phyloP scores from a whole-genome alignment of 2,888 invertebrate species.

The Empis livida region DNA sequence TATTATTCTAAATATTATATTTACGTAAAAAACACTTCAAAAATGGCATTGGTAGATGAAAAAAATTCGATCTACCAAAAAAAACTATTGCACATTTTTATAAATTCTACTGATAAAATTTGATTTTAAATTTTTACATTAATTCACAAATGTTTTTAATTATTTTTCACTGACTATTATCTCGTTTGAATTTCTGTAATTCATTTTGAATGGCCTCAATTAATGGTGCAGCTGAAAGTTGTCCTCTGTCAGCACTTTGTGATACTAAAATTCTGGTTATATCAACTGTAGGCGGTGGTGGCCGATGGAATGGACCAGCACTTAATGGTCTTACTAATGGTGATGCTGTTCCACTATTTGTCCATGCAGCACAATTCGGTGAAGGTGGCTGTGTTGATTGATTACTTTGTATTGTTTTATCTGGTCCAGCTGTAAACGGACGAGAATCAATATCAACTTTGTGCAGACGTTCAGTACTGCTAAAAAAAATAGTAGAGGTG shows the following conservation, averaged over 20 bases:
- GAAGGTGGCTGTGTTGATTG: conserved; percentile 34
- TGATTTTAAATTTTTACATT: too few species aligned
- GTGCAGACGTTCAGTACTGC: conserved; percentile 18
- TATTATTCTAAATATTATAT: too few species aligned
- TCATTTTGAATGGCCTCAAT: conserved; percentile 77
- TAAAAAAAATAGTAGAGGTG: not conserved
- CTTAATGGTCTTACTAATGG: conserved; percentile 46
- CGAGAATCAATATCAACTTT: conserved; percentile 22
- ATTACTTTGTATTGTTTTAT: conserved; percentile 25
- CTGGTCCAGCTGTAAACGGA: conserved; percentile 32
- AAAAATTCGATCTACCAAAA: too few species aligned
- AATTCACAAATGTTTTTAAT: not conserved
- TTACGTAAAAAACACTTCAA: too few species aligned
- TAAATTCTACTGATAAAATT: too few species aligned
- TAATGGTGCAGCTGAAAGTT: conserved; percentile 66
- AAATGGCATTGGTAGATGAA: too few species aligned
- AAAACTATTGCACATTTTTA: too few species aligned
- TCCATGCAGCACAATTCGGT: conserved; percentile 40
- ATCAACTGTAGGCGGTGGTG: conserved; percentile 34
- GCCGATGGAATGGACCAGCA: conserved; percentile 49
- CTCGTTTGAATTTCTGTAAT: conserved; percentile 30
- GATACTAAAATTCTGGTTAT: conserved; percentile 12
- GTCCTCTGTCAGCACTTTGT: conserved; percentile 27
- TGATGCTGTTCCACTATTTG: conserved; percentile 37
- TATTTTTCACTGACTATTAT: conserved; percentile 11